Evolutionary conservation across 2,888 invertebrate genomes (phyloP).

Genomic region (Thymelicus lineola): DNA sequence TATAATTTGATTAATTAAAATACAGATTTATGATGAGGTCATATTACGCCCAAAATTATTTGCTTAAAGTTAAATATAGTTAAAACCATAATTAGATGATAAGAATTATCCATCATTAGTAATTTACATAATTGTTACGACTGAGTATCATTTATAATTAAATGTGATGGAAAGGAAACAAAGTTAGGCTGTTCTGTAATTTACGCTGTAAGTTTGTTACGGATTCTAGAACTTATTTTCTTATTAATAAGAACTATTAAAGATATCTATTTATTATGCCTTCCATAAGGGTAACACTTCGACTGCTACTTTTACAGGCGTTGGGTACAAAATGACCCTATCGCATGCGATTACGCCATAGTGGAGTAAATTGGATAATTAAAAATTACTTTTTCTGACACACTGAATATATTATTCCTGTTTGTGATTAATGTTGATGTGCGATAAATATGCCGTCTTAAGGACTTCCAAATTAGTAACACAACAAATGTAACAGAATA

Average conservation of each 20-base stretch:
- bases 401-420: conserved; percentile 5
- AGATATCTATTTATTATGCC: conserved; percentile 23
- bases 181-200: conserved; percentile 26
- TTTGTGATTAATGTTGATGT: conserved; percentile 4
- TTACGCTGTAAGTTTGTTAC: conserved; percentile 19
- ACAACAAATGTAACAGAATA: background rate
- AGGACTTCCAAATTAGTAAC: conserved; percentile 1
- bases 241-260: conserved; percentile 29
- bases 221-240: conserved; percentile 24
- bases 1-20: too few relatives aligned
- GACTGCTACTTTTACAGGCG: conserved; percentile 18
- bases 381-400: conserved; percentile 36
- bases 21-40: too few relatives aligned
- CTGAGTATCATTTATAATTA: conserved; percentile 7
- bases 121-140: background rate
- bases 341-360: conserved; percentile 41
- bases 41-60: too few relatives aligned
- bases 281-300: conserved; percentile 26
- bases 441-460: background rate
- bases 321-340: conserved; percentile 33
- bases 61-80: too few relatives aligned
- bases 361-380: conserved; percentile 41
- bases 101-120: too few relatives aligned
- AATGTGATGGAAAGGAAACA: conserved; percentile 10
- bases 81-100: too few relatives aligned